Base-by-base conservation (phyloP, 2,888 invertebrate species). In the Parascotia fuliginaria region DNA sequence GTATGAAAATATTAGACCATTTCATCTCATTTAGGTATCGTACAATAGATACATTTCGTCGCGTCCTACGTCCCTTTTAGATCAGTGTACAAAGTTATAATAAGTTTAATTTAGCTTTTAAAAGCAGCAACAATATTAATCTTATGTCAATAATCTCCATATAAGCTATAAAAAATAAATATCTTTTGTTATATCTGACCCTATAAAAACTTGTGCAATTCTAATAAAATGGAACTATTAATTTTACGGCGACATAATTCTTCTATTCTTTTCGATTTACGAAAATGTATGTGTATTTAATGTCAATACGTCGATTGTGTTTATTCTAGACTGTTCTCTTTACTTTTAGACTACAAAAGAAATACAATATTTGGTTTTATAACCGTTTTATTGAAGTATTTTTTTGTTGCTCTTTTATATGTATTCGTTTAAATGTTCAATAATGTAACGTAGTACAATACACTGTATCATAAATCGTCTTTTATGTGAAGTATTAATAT, bases 141-240 rank as follows among this genome's bases (percentile, higher is more conserved):
- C 22, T 40, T 13, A 34, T 39, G 63, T 42, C 51, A 54, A 62
- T 50, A 46, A 47, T 52, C 46, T 34, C 16, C 28, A 31, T 52
- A 32, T 42, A 15, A 47, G 15, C 33, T n/a, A 46, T 55, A 59
- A 67, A 63, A n/a, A 55, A 7, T 22, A 34, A 56, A 65, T 36
- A 50, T 34, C 44, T 13, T 28, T 7, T 34, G 38, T 42, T 59
- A 55, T 50, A 16, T 42, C 24, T 43, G 9, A 29, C 9, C 11
- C 42, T 34, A 59, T 63, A 67, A 67, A 64, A 67, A 47, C 33
- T 47, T 33, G 22, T 15, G 37, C 38, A 42, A 44, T 55, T 15
- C 15, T 52, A 63, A 59, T 55, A 58, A 64, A 62, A 55, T 40
- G 39, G 32, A 51, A 51, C 49, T 51, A 53, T 60, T 42, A 63